These are phyloP conservation scores for Podarcis raffonei DNA, from an alignment of 2,113 vertebrate genomes.

Conservation along the genomic window DNA sequence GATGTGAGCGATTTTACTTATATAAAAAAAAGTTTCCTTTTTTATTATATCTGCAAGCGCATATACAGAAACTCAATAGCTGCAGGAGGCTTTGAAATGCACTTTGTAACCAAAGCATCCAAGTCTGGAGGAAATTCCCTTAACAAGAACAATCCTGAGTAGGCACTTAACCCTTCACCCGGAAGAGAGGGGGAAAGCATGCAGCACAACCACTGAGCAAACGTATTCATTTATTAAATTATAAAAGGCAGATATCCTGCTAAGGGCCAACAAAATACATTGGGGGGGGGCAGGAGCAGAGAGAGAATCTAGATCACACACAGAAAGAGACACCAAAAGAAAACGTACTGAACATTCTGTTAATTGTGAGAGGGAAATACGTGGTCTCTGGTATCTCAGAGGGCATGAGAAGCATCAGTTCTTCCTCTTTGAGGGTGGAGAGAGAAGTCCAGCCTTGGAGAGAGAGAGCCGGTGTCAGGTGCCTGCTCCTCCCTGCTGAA, in stretches of 20 bases:
- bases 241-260: conserved; percentile 36
- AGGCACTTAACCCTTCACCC: conserved; percentile 21
- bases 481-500: no score
- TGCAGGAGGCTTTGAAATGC: conserved; percentile 6
- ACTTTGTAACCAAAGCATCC: conserved; percentile 21
- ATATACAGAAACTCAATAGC: conserved; percentile 2
- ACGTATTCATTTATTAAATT: conserved; percentile 34
- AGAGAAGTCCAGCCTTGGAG: no score
- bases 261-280: conserved; percentile 39
- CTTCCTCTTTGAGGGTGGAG: no score
- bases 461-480: no score
- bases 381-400: background rate
- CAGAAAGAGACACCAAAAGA: background rate
- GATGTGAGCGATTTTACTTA: conserved; percentile 33
- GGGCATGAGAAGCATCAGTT: no score
- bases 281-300: conserved; percentile 25
- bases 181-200: background rate
- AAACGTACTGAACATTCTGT: background rate
- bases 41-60: background rate
- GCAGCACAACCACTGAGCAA: conserved; percentile 25
- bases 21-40: background rate
- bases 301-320: background rate
- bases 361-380: background rate
- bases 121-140: conserved; percentile 38
- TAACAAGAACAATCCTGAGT: conserved; percentile 36